A percentile compares a stretch with the other conserved stretches of the same genome.
phyloP scores from a whole-genome alignment of 2,888 invertebrate genomes.

The Andrena hattorfiana region DNA sequence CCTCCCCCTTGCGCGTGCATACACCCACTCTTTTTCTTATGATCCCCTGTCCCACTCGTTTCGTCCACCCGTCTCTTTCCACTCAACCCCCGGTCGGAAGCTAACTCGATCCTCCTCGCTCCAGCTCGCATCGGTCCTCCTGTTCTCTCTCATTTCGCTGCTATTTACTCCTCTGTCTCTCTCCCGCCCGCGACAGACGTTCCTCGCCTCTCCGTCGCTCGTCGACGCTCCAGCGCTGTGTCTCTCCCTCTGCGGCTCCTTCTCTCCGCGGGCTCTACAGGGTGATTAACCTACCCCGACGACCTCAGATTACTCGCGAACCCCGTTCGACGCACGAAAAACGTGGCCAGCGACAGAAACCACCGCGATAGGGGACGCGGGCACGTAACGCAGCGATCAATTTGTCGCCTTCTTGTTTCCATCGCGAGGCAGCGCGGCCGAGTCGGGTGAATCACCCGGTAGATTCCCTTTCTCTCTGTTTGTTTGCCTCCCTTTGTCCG shows the following conservation, averaged over 20 bases:
- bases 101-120: constrained; percentile 19
- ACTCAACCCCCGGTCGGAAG: background rate
- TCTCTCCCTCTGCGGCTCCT: background rate
- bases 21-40: constrained; percentile 2
- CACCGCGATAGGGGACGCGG: background rate
- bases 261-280: background rate
- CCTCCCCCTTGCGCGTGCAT: constrained; percentile 6
- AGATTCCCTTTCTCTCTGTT: constrained; percentile 15
- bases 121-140: constrained; percentile 14
- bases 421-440: background rate
- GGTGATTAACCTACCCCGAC: constrained; percentile 7
- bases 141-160: constrained; percentile 7
- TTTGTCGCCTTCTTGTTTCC: background rate
- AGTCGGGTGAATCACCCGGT: constrained; percentile 27
- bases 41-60: background rate
- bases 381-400: background rate
- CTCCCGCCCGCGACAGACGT: constrained; percentile 16
- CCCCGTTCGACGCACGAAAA: constrained; percentile 6
- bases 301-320: background rate
- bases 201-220: background rate
- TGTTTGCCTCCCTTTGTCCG: constrained; percentile 11
- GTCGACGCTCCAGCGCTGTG: constrained; percentile 19
- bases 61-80: background rate
- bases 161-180: constrained; percentile 21
- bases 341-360: background rate